A percentile compares a stretch with the other conserved stretches of the same genome.
Evolutionary conservation across 2,888 invertebrate genomes (phyloP).

Genomic region (Sarcophaga rosellei): DNA sequence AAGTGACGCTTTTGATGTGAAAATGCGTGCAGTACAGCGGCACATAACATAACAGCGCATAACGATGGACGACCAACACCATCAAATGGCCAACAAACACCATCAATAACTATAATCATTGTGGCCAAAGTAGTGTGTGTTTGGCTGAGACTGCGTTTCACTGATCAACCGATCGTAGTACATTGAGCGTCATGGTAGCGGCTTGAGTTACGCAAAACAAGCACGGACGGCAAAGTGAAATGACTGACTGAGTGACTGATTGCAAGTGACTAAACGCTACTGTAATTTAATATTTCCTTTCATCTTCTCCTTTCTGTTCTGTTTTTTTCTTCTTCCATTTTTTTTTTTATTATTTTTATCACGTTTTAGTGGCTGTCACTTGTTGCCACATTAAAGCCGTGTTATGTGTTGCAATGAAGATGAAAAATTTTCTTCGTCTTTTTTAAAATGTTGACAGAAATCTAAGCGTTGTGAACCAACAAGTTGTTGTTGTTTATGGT

Average conservation of each 20-base stretch:
- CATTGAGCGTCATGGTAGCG: slow-evolving; percentile 5
- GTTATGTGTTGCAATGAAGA: background rate
- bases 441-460: slow-evolving; percentile 42
- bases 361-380: background rate
- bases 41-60: background rate
- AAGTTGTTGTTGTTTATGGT: background rate
- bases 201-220: slow-evolving; percentile 45
- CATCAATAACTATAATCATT: slow-evolving; percentile 65
- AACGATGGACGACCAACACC: slow-evolving; percentile 6
- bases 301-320: too few species aligned
- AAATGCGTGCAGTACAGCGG: slow-evolving; percentile 38
- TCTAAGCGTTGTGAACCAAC: background rate
- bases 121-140: slow-evolving; percentile 22
- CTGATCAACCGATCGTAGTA: slow-evolving; percentile 21
- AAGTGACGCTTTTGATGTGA: slow-evolving; percentile 58
- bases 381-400: background rate
- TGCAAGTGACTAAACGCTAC: slow-evolving; percentile 55
- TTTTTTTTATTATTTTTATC: slow-evolving; percentile 7
- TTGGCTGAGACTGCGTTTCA: slow-evolving; percentile 11
- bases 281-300: slow-evolving; percentile 61
- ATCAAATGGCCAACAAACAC: slow-evolving; percentile 50
- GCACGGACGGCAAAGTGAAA: background rate
- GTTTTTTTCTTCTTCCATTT: too few species aligned
- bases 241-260: slow-evolving; percentile 30
- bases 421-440: background rate